A percentile compares a stretch with the other conserved stretches of the same genome.
phyloP scores from a whole-genome alignment of 2,113 vertebrate genomes.

The Callocephalon fimbriatum region DNA sequence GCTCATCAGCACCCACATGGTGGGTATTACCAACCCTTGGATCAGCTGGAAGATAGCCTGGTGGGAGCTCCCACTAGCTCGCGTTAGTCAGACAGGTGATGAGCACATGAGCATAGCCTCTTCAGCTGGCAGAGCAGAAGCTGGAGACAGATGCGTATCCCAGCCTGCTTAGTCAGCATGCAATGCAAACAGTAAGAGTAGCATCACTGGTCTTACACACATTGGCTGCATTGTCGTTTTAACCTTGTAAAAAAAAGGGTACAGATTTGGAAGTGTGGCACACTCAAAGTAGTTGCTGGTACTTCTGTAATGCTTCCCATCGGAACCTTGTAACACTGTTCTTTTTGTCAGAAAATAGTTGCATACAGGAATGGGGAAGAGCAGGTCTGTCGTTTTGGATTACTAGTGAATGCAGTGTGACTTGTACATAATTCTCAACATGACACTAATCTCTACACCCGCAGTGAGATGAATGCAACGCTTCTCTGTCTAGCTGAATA shows the following conservation, averaged over 20 bases:
- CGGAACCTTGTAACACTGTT: background rate
- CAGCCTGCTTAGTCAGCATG: background rate
- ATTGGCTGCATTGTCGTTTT: background rate
- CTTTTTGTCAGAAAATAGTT: background rate
- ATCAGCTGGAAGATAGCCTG: background rate
- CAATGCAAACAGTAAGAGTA: background rate
- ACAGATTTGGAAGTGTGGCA: background rate
- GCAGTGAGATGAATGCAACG: background rate
- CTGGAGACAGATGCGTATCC: background rate
- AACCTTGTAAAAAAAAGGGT: background rate
- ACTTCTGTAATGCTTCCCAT: background rate
- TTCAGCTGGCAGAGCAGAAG: background rate
- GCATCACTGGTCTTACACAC: background rate
- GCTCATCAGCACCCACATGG: background rate
- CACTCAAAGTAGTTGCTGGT: background rate
- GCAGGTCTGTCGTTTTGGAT: background rate
- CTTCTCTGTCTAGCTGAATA: background rate
- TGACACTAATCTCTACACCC: background rate
- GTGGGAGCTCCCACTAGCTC: background rate
- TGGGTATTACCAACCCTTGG: background rate
- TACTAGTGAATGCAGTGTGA: background rate
- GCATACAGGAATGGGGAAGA: background rate
- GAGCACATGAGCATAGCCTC: background rate
- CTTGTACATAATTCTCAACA: background rate
- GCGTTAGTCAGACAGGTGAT: background rate